These are phyloP conservation scores for Dicrostonyx torquatus DNA, from an alignment of 2,797 vertebrate species.

Conservation along the genomic window DNA sequence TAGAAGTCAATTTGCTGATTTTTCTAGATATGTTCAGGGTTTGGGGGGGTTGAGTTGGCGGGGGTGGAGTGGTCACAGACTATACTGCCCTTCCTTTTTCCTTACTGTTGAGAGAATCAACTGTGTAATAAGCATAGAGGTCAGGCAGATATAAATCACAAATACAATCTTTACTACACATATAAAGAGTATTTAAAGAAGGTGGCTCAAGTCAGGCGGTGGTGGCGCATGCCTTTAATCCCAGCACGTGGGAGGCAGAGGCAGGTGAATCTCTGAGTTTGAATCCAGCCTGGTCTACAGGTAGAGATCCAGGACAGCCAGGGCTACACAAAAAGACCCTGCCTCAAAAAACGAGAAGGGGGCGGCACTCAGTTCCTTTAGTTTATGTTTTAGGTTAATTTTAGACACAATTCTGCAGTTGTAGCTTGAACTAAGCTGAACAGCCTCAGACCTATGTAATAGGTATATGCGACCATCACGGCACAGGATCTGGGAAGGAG, in stretches of 20 bases:
- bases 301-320: too few relatives aligned
- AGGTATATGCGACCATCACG: background rate
- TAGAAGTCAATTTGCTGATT: background rate
- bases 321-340: too few relatives aligned
- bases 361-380: too few relatives aligned
- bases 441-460: background rate
- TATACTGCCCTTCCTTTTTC: background rate
- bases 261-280: background rate
- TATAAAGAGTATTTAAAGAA: conserved; percentile 6
- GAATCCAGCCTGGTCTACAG: too few relatives aligned
- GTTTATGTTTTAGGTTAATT: background rate
- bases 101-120: background rate
- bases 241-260: background rate
- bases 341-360: too few relatives aligned
- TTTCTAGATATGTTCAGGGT: background rate
- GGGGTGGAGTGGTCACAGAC: background rate
- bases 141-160: conserved; percentile 1
- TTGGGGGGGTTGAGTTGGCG: background rate
- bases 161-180: background rate
- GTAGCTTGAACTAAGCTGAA: background rate
- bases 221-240: background rate
- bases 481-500: background rate
- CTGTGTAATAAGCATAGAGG: background rate
- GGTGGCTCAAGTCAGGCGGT: background rate
- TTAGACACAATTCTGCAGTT: too few relatives aligned